These are phyloP conservation scores for Patella caerulea DNA, from an alignment of 2,888 invertebrate genomes.

Conservation along the genomic window DNA sequence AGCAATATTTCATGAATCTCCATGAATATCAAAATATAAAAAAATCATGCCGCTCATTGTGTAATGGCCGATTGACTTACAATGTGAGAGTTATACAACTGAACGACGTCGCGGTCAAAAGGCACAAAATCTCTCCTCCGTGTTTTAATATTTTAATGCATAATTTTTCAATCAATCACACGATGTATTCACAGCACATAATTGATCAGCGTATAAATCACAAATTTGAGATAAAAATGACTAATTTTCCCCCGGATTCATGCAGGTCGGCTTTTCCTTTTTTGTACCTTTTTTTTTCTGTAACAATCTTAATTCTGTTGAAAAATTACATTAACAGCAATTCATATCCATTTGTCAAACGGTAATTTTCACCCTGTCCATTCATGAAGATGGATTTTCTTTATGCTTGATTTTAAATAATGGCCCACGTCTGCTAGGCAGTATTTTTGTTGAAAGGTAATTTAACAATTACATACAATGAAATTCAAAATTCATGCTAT, in stretches of 20 bases:
- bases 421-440: no score
- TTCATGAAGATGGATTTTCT: no score
- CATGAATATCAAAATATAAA: constrained; percentile 11
- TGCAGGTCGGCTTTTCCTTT: neutral
- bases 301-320: neutral
- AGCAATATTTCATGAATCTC: neutral
- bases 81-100: neutral
- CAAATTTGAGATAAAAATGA: constrained; percentile 7
- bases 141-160: constrained; percentile 13
- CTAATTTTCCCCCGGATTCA: neutral
- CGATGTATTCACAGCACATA: neutral
- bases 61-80: neutral
- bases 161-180: constrained; percentile 6
- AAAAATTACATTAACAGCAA: neutral
- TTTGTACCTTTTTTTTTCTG: constrained; percentile 1
- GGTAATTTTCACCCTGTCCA: no score
- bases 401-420: no score
- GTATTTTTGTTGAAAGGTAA: no score
- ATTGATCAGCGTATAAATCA: constrained; percentile 3
- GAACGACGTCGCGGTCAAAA: neutral
- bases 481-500: no score
- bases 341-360: neutral
- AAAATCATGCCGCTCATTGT: neutral
- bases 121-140: neutral
- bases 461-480: no score